Conservation (phyloP, 2,113 vertebrate genomes). For the Dipodomys ordii region DNA sequence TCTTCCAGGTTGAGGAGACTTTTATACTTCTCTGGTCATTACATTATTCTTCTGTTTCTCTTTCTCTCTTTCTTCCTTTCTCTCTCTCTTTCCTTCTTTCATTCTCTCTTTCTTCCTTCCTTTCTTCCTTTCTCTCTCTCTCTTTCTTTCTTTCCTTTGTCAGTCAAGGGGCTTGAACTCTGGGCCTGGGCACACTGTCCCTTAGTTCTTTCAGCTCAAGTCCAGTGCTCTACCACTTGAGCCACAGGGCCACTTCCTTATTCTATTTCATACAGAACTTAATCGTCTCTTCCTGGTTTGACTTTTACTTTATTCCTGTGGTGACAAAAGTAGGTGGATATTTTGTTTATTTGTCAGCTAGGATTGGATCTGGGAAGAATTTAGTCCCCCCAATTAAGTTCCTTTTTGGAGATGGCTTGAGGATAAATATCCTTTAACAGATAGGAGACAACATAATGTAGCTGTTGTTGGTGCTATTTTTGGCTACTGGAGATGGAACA, state of each 20-base stretch:
- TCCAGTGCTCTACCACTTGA: too few relatives aligned
- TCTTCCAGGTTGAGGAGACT: neutral
- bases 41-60: neutral
- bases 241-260: neutral
- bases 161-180: too few relatives aligned
- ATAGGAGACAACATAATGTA: neutral
- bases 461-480: neutral
- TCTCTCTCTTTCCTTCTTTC: too few relatives aligned
- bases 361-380: constrained; percentile 31
- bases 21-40: neutral
- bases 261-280: neutral
- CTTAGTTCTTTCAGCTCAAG: too few relatives aligned
- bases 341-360: constrained; percentile 24
- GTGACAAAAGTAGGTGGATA: neutral
- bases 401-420: neutral
- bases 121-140: too few relatives aligned
- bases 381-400: neutral
- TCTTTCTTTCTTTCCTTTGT: too few relatives aligned
- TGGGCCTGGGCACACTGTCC: too few relatives aligned
- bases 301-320: constrained; percentile 30
- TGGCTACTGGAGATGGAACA: neutral
- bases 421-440: neutral
- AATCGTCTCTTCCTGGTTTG: neutral
- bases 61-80: too few relatives aligned
- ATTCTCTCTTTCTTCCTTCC: too few relatives aligned